Conservation (phyloP, 2,113 vertebrate species). For the Podilymbus podiceps region DNA sequence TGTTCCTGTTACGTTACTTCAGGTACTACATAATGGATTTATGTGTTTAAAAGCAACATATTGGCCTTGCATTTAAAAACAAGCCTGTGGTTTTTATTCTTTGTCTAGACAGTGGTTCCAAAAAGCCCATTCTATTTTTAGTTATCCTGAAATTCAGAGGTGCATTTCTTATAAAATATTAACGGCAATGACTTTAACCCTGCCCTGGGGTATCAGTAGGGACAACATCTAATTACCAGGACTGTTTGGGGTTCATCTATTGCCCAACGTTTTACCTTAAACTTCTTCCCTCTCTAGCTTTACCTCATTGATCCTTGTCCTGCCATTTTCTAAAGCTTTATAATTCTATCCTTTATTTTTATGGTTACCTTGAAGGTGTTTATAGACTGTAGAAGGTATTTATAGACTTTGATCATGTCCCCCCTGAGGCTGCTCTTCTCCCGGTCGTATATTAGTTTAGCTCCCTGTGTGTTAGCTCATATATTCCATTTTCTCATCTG, state of each 20-base stretch:
- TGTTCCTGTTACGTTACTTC: neutral
- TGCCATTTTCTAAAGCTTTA: conserved; percentile 7
- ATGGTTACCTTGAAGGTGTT: conserved; percentile 52
- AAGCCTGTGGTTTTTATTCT: neutral
- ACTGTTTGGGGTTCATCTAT: neutral
- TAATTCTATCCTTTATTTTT: conserved; percentile 56
- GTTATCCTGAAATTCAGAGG: neutral
- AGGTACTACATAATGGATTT: neutral
- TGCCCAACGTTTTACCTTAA: neutral
- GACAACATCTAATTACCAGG: neutral
- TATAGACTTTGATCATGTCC: conserved; percentile 34
- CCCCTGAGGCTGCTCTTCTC: conserved; percentile 7
- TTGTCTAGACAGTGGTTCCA: conserved; percentile 29
- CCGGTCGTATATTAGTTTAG: neutral
- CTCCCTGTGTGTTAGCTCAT: neutral
- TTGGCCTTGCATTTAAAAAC: neutral
- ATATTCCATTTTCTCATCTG: conserved; percentile 16
- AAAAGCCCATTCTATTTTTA: conserved; percentile 7
- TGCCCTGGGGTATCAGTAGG: neutral
- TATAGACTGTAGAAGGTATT: conserved; percentile 54
- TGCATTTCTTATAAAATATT: conserved; percentile 8
- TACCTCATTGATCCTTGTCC: conserved; percentile 17
- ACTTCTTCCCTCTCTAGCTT: neutral
- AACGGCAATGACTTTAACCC: neutral
- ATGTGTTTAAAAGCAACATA: neutral